phyloP scores from a whole-genome alignment of 1,140 invertebrate genomes.

The Grapholita molesta region DNA sequence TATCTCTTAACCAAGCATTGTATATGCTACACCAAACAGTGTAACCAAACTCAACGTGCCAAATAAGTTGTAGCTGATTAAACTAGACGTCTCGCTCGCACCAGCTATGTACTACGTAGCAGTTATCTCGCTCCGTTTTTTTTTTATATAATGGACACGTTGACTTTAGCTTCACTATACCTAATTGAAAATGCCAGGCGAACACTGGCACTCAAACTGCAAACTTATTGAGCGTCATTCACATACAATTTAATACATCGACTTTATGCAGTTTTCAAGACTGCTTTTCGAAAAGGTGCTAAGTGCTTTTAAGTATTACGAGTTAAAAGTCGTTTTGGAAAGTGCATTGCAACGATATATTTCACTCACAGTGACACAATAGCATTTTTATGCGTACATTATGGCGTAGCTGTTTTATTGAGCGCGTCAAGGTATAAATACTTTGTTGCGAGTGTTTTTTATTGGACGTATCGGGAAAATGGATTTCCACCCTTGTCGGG shows the following conservation, averaged over 20 bases:
- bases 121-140: no score
- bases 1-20: no score
- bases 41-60: no score
- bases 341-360: background rate
- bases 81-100: no score
- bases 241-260: background rate
- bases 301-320: background rate
- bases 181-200: background rate
- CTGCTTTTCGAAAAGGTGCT: background rate
- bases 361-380: background rate
- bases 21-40: no score
- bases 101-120: no score
- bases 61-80: no score
- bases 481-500: background rate
- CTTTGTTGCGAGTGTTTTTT: conserved; percentile 4
- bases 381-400: conserved; percentile 14
- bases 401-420: background rate
- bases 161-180: no score
- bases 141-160: no score
- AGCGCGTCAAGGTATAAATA: background rate
- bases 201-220: background rate
- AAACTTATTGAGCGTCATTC: background rate
- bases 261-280: background rate
- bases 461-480: background rate
- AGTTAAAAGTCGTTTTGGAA: background rate